Percentiles rank a stretch among this genome's conserved stretches.
Conservation (phyloP, 1,140 invertebrate genomes). For the Drosophila arizonae region DNA sequence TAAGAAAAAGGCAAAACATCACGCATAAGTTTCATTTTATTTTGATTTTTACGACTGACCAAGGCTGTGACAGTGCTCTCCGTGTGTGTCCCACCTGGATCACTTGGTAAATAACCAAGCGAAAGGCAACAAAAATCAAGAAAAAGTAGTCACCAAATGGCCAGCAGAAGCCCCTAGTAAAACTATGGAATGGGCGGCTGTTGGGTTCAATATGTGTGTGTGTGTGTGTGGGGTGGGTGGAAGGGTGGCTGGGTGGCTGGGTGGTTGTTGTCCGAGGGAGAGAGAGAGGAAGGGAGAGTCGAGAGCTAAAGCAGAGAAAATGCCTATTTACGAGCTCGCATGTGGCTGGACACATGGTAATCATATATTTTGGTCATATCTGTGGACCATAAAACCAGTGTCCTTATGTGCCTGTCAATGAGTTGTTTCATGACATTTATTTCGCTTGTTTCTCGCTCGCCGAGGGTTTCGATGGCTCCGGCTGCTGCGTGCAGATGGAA, state of each 20-base stretch:
- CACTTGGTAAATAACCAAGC: constrained; percentile 73
- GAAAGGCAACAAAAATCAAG: constrained; percentile 56
- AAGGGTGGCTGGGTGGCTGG: neutral
- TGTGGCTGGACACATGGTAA: constrained; percentile 82
- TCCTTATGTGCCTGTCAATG: constrained; percentile 83
- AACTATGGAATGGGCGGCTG: neutral
- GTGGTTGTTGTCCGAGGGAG: constrained; percentile 8
- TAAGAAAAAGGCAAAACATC: constrained; percentile 63
- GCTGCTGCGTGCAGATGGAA: constrained; percentile 77
- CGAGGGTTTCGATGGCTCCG: neutral
- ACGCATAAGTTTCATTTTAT: constrained; percentile 82
- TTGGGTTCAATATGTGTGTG: neutral
- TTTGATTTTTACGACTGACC: constrained; percentile 81
- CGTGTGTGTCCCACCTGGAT: constrained; percentile 78
- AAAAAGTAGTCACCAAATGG: constrained; percentile 53
- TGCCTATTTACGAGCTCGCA: constrained; percentile 82
- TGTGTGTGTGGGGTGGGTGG: no score
- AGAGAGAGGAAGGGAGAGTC: neutral
- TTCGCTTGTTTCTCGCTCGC: constrained; percentile 62
- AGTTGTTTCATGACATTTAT: constrained; percentile 83
- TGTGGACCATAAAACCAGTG: constrained; percentile 82
- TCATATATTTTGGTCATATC: constrained; percentile 83
- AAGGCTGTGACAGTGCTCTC: constrained; percentile 49
- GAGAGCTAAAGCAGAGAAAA: constrained; percentile 77
- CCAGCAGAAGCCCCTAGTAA: constrained; percentile 9